Percentiles rank a stretch among this genome's conserved stretches.
Conservation (phyloP, 1,140 invertebrate species). For the Ceratina australensis region DNA sequence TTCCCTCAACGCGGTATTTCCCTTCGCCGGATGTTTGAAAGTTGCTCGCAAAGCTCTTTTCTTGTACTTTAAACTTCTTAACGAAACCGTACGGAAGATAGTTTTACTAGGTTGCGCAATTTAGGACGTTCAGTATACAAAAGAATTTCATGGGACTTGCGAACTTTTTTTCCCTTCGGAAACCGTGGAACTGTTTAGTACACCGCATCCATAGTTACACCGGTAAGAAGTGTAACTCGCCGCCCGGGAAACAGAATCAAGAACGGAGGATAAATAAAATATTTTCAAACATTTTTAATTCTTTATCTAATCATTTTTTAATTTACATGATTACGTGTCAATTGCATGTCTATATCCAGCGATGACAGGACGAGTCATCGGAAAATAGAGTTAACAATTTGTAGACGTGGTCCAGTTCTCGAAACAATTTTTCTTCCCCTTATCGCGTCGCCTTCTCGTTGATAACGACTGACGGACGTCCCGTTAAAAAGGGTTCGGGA, state of each 20-base stretch:
- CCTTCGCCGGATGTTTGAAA: neutral
- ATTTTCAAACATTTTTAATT: too few species aligned
- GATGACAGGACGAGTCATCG: too few species aligned
- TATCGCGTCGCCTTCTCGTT: too few species aligned
- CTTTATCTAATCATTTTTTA: neutral
- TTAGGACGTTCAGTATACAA: conserved; percentile 1
- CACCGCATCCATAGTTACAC: neutral
- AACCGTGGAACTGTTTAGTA: neutral
- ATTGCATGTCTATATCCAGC: too few species aligned
- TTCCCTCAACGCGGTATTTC: neutral
- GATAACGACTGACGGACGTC: neutral
- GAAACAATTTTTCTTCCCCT: too few species aligned
- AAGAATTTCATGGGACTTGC: conserved; percentile 30
- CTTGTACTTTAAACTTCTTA: conserved; percentile 1
- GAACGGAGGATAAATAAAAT: too few species aligned
- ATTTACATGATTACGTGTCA: neutral
- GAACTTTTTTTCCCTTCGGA: conserved; percentile 4
- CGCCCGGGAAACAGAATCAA: too few species aligned
- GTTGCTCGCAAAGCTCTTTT: neutral
- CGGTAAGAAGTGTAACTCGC: too few species aligned
- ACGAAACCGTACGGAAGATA: neutral
- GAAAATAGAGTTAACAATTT: too few species aligned
- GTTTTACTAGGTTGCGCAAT: neutral
- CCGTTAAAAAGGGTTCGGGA: neutral
- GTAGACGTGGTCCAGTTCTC: too few species aligned